These are phyloP conservation scores for Parazoanthus darwini DNA, from an alignment of 92 coral and sea anemone species.

Conservation along the genomic window DNA sequence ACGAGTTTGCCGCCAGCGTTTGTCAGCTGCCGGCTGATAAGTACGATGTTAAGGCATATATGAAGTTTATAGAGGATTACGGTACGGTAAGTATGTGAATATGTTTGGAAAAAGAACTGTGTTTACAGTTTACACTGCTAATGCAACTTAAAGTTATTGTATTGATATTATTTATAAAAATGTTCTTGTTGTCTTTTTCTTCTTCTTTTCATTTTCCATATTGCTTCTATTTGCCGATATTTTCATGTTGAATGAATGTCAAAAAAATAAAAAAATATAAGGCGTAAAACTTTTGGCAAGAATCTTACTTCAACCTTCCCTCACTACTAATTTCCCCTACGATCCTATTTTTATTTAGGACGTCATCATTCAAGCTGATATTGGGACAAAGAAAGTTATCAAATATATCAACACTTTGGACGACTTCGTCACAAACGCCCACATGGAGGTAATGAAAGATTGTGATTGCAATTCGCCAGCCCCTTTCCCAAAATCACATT, in stretches of 20 bases:
- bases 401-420: slow-evolving; percentile 7
- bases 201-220: no score
- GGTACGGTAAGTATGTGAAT: background rate
- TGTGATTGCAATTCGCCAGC: background rate
- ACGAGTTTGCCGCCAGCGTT: slow-evolving; percentile 12
- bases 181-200: background rate
- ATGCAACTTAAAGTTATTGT: no score
- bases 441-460: background rate
- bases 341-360: background rate
- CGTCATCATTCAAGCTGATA: slow-evolving; percentile 13
- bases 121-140: background rate
- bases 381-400: background rate
- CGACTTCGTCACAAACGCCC: slow-evolving; percentile 1
- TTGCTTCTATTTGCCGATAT: no score
- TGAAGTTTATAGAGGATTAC: slow-evolving; percentile 20
- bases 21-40: slow-evolving; percentile 17
- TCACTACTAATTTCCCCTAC: background rate
- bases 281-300: background rate
- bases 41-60: slow-evolving; percentile 14
- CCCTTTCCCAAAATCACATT: no score
- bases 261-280: background rate
- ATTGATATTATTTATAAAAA: no score
- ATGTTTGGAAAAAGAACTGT: background rate
- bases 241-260: no score
- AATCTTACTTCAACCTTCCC: background rate